Conservation (phyloP, 2,797 vertebrate genomes). For the Pipistrellus nathusii region DNA sequence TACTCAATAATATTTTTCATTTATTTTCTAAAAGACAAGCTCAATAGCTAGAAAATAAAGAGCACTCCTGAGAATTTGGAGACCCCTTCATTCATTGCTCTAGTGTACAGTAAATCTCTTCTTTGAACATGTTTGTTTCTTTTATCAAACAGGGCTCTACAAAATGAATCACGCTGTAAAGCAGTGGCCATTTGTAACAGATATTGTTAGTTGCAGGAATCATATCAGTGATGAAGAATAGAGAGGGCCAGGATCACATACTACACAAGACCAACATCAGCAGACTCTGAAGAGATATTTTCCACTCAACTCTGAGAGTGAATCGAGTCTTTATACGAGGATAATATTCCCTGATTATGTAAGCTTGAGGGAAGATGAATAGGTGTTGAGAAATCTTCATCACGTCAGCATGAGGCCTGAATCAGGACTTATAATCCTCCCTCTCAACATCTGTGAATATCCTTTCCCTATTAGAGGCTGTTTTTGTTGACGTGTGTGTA, state of each 20-base stretch:
- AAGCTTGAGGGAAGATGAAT: background rate
- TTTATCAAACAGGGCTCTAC: conserved; percentile 81
- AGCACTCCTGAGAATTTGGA: conserved; percentile 73
- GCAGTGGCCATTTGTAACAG: conserved; percentile 73
- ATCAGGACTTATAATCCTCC: background rate
- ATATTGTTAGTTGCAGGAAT: conserved; percentile 69
- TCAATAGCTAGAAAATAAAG: conserved; percentile 80
- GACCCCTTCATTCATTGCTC: conserved; percentile 77
- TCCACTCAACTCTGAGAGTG: conserved; percentile 40
- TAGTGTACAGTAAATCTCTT: conserved; percentile 81
- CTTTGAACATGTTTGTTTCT: conserved; percentile 84
- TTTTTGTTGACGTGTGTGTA: background rate
- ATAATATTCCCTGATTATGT: background rate
- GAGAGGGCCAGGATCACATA: conserved; percentile 61
- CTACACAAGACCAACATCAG: conserved; percentile 43
- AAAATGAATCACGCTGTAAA: conserved; percentile 80
- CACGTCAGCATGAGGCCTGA: background rate
- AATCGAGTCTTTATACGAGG: background rate
- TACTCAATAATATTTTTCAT: conserved; percentile 67
- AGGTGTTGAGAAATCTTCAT: background rate
- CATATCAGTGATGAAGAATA: conserved; percentile 75
- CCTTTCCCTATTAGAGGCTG: background rate
- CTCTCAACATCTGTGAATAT: background rate
- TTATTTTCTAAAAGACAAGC: conserved; percentile 74
- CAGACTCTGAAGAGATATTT: conserved; percentile 56